Evolutionary conservation across 2,113 vertebrate genomes (phyloP).

Genomic region (Otocyon megalotis): DNA sequence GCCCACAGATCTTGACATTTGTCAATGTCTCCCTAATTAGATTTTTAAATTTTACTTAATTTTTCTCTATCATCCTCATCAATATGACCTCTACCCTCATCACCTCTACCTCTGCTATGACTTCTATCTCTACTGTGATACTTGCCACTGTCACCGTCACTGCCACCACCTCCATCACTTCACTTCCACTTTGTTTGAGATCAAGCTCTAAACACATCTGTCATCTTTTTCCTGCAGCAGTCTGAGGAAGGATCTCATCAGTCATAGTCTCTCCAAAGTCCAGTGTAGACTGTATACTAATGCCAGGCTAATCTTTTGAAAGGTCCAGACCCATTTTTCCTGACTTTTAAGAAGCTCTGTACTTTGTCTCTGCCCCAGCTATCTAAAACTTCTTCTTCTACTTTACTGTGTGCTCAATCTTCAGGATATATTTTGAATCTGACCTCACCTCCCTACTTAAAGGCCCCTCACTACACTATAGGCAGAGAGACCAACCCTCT

Average conservation of each 20-base stretch:
- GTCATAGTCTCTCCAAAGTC: not conserved
- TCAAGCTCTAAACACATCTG: not conserved
- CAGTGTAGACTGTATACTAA: not conserved
- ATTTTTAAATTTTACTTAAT: not conserved
- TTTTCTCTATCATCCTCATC: not conserved
- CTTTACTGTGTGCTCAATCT: not conserved
- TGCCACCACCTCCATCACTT: rapidly evolving
- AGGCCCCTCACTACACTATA: not conserved
- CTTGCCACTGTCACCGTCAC: no score
- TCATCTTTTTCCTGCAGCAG: not conserved
- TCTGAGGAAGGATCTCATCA: not conserved
- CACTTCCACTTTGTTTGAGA: not conserved
- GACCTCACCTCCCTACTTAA: not conserved
- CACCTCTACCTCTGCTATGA: not conserved
- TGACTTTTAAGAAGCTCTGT: not conserved
- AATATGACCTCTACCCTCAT: not conserved
- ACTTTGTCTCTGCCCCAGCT: not conserved
- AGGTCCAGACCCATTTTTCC: not conserved
- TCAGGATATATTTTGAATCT: not conserved
- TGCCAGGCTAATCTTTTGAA: not conserved
- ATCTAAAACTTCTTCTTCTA: not conserved
- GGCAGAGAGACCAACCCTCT: not conserved
- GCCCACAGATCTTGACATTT: not conserved
- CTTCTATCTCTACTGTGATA: not conserved
- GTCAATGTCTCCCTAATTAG: not conserved